Base-by-base conservation (phyloP, 2,113 vertebrate genomes). In the Caretta caretta region DNA sequence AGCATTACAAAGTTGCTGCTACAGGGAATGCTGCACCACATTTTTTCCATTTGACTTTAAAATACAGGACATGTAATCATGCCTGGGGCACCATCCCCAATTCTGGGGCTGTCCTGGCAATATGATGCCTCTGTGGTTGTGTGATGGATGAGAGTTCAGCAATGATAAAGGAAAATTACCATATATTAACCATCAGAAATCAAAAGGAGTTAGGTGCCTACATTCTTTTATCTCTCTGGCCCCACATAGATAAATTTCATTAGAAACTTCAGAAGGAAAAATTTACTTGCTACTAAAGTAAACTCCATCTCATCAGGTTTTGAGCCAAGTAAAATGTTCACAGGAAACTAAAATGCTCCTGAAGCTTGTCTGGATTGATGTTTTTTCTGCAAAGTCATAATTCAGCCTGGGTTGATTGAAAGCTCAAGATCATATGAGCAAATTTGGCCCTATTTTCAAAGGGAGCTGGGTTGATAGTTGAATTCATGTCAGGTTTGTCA, bases 231-330 rank as follows among this genome's bases (percentile, higher is more conserved):
- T 20, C n/a, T 20, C 8, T n/a, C 65, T 38, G 89, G 94, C 85
- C 94, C 90, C 80, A 51, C 87, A 78, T 89, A 95, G 93, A 89
- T 95, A 94, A 93, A 93, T 97, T 93, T 82, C 69, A 90, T 89
- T 76, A 54, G 50, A 76, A 96, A 49, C 35, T 90, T 93, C 75
- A 82, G 89, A 96, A 90, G 19, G n/a, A 31, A 92, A 83, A 96
- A 35, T 83, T 0, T 1, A 4, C 53, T 93, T 76, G 4, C 59
- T 42, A 86, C 59, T 35, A 90, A 92, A 42, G 38, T 42, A 42
- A 42, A 72, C 29, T 88, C 24, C 62, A 51, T 29, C 78, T 90
- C 92, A 46, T 88, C 95, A 93, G 83, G 75, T 86, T 94, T 88
- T 87, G 94, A 89, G 27, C 78, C 87, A 62, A 93, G 79, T 87